phyloP scores from a whole-genome alignment of 1,140 invertebrate genomes.

The Planococcus citri region DNA sequence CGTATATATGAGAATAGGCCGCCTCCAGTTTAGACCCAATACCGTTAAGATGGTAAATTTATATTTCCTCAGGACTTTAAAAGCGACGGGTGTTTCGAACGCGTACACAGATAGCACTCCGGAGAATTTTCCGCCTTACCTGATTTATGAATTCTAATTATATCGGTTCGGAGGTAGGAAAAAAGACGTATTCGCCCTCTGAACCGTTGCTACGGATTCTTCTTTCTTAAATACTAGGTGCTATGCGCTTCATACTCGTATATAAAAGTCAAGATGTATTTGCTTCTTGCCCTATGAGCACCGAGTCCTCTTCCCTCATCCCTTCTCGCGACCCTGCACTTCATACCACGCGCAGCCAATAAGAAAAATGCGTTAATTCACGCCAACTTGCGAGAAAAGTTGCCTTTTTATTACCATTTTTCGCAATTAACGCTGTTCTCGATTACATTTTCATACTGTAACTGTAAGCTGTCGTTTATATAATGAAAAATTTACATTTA shows the following conservation, averaged over 20 bases:
- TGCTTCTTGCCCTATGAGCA: too few species aligned
- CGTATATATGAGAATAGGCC: not conserved
- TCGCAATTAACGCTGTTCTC: not conserved
- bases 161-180: not conserved
- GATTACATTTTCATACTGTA: not conserved
- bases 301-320: too few species aligned
- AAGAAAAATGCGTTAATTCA: slow-evolving; percentile 2
- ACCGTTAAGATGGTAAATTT: not conserved
- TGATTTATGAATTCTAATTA: slow-evolving; percentile 8
- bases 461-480: not conserved
- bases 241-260: too few species aligned
- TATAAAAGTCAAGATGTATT: too few species aligned
- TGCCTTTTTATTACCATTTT: not conserved
- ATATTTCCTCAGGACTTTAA: not conserved
- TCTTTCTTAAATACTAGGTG: too few species aligned
- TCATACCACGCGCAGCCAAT: not conserved
- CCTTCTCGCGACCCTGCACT: too few species aligned
- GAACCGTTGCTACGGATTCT: too few species aligned
- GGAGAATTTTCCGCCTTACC: not conserved
- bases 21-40: not conserved
- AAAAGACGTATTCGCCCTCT: not conserved
- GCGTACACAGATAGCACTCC: not conserved
- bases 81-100: not conserved
- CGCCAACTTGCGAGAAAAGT: not conserved
- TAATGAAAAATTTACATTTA: not conserved